A percentile compares a stretch with the other conserved stretches of the same genome.
These are phyloP conservation scores for Abscondita cerata DNA, from an alignment of 2,888 invertebrate species.

Conservation along the genomic window DNA sequence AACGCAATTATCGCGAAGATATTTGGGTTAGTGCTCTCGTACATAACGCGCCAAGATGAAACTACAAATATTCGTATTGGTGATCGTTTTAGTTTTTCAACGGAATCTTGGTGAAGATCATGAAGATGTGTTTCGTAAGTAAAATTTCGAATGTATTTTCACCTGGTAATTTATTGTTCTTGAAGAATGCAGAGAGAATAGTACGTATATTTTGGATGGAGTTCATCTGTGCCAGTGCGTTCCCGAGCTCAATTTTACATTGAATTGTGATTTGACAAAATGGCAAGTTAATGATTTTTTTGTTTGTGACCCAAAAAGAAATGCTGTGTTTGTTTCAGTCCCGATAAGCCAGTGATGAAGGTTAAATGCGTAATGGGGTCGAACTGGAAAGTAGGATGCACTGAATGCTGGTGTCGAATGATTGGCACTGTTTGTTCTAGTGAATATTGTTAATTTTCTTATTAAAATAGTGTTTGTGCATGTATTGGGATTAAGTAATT, in stretches of 20 bases:
- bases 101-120: neutral
- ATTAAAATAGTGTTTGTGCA: too few species aligned
- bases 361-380: slow-evolving; percentile 13
- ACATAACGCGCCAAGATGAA: too few species aligned
- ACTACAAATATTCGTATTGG: too few species aligned
- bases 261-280: neutral
- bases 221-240: slow-evolving; percentile 7
- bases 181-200: slow-evolving; percentile 9
- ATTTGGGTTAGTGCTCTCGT: too few species aligned
- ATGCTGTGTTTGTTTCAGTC: slow-evolving; percentile 11
- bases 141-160: neutral
- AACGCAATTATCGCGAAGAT: neutral
- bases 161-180: neutral
- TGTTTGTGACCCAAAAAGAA: neutral
- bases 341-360: neutral
- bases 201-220: slow-evolving; percentile 12
- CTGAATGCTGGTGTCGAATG: slow-evolving; percentile 14
- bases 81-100: neutral
- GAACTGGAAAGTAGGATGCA: slow-evolving; percentile 18
- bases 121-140: slow-evolving; percentile 6
- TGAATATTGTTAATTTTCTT: neutral
- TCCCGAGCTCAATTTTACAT: neutral
- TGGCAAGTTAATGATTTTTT: neutral
- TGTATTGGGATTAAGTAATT: too few species aligned
- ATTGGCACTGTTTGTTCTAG: slow-evolving; percentile 18